Conservation (phyloP, 1,140 invertebrate genomes). For the Drosophila hydei region DNA sequence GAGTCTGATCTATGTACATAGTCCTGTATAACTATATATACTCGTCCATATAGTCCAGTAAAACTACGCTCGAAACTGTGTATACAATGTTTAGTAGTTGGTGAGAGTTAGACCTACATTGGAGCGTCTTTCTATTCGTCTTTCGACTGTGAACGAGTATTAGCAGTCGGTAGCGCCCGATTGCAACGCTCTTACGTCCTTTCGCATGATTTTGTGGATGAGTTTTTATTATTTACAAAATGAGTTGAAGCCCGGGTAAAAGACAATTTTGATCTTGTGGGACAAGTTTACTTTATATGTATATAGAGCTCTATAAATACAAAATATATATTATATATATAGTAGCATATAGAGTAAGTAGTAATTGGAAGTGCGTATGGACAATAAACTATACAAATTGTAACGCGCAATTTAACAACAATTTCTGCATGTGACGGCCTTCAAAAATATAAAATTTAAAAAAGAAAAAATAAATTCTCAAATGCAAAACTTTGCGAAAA, state of each 20-base stretch:
- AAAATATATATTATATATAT: conserved; percentile 40
- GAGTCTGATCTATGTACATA: too few relatives aligned
- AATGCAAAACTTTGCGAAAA: conserved; percentile 76
- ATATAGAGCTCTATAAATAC: conserved; percentile 55
- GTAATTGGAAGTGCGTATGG: conserved; percentile 21
- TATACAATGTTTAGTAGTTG: too few relatives aligned
- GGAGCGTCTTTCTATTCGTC: too few relatives aligned
- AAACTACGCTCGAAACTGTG: too few relatives aligned
- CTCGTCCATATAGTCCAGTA: too few relatives aligned
- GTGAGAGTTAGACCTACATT: too few relatives aligned
- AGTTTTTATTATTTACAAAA: conserved; percentile 70
- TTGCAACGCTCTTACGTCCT: background rate
- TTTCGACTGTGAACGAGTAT: too few relatives aligned
- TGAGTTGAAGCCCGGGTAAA: conserved; percentile 62
- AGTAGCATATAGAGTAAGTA: background rate
- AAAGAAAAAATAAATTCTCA: conserved; percentile 52
- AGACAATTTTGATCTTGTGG: conserved; percentile 41
- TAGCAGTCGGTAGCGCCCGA: too few relatives aligned
- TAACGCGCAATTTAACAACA: conserved; percentile 55
- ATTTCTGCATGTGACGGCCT: conserved; percentile 47
- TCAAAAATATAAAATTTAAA: conserved; percentile 21
- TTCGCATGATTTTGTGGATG: conserved; percentile 49
- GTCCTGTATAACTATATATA: too few relatives aligned
- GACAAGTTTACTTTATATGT: background rate
- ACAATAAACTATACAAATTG: conserved; percentile 58